Evolutionary conservation across 2,797 vertebrate genomes (phyloP).

Genomic region (Botia kubotai): DNA sequence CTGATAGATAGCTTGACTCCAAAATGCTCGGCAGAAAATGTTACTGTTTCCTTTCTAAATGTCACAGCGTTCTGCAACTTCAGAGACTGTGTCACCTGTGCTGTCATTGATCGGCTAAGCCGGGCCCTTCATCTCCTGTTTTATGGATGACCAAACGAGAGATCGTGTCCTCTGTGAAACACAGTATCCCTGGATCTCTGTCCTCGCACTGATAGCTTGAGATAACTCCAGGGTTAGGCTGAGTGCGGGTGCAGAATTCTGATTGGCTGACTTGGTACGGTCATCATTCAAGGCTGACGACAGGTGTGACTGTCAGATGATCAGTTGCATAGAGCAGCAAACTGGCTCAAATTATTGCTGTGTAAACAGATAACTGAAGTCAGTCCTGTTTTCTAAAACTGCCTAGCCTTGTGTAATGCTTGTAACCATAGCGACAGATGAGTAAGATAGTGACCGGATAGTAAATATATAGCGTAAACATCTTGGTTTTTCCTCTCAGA

Average conservation of each 20-base stretch:
- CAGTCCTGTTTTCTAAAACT: not conserved
- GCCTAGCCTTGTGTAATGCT: not conserved
- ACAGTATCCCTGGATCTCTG: constrained; percentile 46
- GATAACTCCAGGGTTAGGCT: not conserved
- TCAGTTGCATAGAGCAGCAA: not conserved
- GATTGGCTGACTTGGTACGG: not conserved
- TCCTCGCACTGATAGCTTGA: constrained; percentile 27
- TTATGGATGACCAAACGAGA: constrained; percentile 61
- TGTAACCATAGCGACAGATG: not conserved
- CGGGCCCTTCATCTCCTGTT: constrained; percentile 53
- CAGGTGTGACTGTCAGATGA: not conserved
- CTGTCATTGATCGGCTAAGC: constrained; percentile 56
- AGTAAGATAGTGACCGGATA: not conserved
- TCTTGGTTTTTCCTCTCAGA: not conserved
- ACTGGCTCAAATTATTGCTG: not conserved
- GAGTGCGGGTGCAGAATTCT: not conserved
- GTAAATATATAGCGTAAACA: not conserved
- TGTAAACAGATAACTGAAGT: not conserved
- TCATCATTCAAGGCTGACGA: not conserved
- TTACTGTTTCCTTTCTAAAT: constrained; percentile 56
- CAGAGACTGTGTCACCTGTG: constrained; percentile 55
- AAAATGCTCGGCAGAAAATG: constrained; percentile 31
- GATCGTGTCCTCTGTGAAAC: constrained; percentile 45
- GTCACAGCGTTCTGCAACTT: constrained; percentile 55
- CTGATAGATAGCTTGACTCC: constrained; percentile 42